Evolutionary conservation across 2,113 vertebrate species (phyloP), one percentile per base, ranked within the genome.

Genomic region (Ageneiosus marmoratus): DNA sequence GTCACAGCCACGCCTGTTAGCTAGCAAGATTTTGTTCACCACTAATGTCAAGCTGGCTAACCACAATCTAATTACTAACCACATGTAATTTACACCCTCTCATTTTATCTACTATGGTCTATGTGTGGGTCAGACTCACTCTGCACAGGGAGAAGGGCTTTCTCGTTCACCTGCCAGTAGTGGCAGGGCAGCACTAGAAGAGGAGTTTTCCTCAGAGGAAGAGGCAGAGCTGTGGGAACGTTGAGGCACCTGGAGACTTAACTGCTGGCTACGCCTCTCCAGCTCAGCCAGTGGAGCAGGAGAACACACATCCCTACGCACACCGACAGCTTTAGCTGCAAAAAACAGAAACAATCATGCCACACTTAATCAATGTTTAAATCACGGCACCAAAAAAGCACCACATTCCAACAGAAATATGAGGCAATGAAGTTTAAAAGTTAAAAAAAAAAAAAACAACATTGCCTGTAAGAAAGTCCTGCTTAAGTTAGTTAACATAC

Each of bases 151-250:
- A 0, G 94, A 96, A 0, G 97, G 96, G 24, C 94, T 96, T 85
- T 98, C 96, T 89, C 95, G 94, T 84, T 98, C 97, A 56, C 94
- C 94, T 0, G 96, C 96, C 85, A 99, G 90, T 73, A 99, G 90
- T n/a, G 98, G 98, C 50, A 99, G 90, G 0, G 95, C 96, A 27
- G 98, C 97, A 53, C 97, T 99, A 41, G 95, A 98, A 32, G 96
- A 96, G 74, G 97, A 98, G 0, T 96, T 98, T 83, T 99, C 97
- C 79, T 98, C 97, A 0, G 96, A 98, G 37, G 98, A 99, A 0
- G 98, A 98, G 0, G 95, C 96, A 0, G 97, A 98, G 88, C 97
- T 99, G 65, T 98, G 97, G 74, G 96, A 96, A 48, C 95, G 95
- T 16, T 95, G 88, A 0, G 97, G 97, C 10, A 99, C 97, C 86